Evolutionary conservation across 2,113 vertebrate genomes (phyloP).

Genomic region (Gulo gulo): DNA sequence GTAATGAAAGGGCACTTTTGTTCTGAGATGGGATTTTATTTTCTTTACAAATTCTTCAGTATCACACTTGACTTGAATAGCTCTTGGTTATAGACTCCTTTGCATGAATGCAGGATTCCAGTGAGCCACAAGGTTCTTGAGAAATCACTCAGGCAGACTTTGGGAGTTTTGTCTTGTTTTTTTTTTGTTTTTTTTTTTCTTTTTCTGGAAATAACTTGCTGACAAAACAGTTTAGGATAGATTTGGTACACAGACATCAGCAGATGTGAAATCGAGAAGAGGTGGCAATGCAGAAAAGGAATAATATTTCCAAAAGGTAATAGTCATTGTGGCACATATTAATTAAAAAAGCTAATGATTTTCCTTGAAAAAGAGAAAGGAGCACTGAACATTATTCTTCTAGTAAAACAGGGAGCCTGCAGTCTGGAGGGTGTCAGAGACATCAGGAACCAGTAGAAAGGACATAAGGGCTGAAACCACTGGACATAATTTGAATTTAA

Average conservation of each 20-base stretch:
- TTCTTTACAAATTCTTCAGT: neutral
- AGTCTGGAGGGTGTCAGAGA: neutral
- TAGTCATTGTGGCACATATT: neutral
- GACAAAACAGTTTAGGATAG: neutral
- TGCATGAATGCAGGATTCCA: neutral
- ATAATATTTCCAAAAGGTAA: neutral
- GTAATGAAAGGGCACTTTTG: neutral
- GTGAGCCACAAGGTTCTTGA: neutral
- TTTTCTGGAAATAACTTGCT: neutral
- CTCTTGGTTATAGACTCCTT: constrained; percentile 44
- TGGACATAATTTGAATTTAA: neutral
- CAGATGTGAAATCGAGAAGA: neutral
- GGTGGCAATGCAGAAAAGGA: neutral
- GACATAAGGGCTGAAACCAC: neutral
- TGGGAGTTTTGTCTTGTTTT: neutral
- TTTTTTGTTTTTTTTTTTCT: neutral
- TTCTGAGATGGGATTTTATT: neutral
- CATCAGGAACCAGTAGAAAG: neutral
- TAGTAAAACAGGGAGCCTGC: neutral
- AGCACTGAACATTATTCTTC: neutral
- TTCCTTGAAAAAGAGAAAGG: neutral
- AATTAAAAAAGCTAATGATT: neutral
- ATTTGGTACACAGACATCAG: neutral
- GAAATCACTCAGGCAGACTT: neutral
- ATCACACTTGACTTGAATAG: constrained; percentile 31